These are phyloP conservation scores for Chironex yamaguchii DNA, from an alignment of 30 jellyfish, hydroid and myxozoan genomes.

Conservation along the genomic window DNA sequence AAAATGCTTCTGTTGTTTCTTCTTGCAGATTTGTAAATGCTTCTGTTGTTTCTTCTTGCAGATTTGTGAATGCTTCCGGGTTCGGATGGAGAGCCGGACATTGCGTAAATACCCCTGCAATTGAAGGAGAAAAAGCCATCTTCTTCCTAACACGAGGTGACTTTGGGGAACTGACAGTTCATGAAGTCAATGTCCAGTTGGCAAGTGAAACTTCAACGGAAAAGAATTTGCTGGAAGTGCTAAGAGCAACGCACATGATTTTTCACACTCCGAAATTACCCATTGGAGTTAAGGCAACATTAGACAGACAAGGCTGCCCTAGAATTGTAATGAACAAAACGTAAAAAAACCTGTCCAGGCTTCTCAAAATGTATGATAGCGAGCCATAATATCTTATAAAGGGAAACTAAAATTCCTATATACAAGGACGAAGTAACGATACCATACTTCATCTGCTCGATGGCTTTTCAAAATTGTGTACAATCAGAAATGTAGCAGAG, in stretches of 20 bases:
- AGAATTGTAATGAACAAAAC: no score
- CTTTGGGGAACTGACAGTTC: constrained; percentile 47
- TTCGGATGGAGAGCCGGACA: constrained; percentile 56
- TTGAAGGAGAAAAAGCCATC: constrained; percentile 53
- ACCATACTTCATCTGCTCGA: no score
- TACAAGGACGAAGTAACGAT: no score
- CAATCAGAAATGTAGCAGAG: no score
- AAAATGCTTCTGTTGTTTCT: no score
- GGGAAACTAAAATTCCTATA: no score
- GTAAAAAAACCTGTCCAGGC: no score
- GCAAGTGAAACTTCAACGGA: constrained; percentile 1
- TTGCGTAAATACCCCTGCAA: constrained; percentile 53
- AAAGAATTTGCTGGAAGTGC: background rate
- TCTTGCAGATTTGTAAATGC: no score
- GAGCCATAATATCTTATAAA: no score
- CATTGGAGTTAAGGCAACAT: background rate
- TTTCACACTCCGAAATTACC: background rate
- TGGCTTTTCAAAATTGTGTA: no score
- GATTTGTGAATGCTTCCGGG: constrained; percentile 47
- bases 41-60: background rate
- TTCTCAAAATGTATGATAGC: no score
- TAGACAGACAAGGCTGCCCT: background rate
- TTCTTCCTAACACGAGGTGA: constrained; percentile 49
- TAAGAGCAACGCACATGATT: background rate
- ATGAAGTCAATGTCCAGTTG: constrained; percentile 53